Percentiles rank a stretch among this genome's conserved stretches.
These are phyloP conservation scores for Melanocharis versteri DNA, from an alignment of 2,113 vertebrate genomes.

Conservation along the genomic window DNA sequence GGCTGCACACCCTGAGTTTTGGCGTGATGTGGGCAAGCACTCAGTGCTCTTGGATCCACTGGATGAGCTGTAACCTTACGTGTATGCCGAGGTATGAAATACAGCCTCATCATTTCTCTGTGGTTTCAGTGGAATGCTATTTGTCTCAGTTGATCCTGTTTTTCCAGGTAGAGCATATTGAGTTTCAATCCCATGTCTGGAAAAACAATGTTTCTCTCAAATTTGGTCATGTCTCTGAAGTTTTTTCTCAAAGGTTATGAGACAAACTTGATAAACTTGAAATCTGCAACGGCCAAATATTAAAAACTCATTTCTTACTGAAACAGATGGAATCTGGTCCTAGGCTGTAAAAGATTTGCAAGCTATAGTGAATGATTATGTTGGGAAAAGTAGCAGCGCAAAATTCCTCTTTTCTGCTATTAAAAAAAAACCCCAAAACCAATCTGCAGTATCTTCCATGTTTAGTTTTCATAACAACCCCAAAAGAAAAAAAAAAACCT, in stretches of 20 bases:
- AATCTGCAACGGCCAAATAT: not conserved
- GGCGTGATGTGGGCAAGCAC: rapidly evolving
- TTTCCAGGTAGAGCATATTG: conserved; percentile 32
- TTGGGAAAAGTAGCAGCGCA: not conserved
- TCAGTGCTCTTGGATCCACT: not conserved
- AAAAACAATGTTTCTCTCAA: conserved; percentile 35
- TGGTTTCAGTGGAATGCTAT: conserved; percentile 17
- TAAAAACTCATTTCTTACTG: not conserved
- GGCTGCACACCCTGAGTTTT: not conserved
- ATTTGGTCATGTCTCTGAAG: not conserved
- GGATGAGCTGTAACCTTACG: not conserved
- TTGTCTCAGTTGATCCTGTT: conserved; percentile 9
- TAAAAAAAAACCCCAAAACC: not conserved
- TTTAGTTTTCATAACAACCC: not conserved
- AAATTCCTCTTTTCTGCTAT: not conserved
- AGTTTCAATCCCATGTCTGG: conserved; percentile 39
- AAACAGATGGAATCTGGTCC: not conserved
- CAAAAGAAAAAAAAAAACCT: not conserved
- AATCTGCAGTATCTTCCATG: not conserved
- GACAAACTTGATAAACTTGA: conserved; percentile 11
- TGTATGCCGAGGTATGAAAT: not conserved
- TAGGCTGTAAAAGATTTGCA: not conserved
- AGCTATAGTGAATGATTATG: not conserved
- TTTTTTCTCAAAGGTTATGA: not conserved
- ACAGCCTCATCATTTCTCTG: conserved; percentile 1